Evolutionary conservation across 2,797 vertebrate species (phyloP).

Genomic region (Alcedo quadribrachys): DNA sequence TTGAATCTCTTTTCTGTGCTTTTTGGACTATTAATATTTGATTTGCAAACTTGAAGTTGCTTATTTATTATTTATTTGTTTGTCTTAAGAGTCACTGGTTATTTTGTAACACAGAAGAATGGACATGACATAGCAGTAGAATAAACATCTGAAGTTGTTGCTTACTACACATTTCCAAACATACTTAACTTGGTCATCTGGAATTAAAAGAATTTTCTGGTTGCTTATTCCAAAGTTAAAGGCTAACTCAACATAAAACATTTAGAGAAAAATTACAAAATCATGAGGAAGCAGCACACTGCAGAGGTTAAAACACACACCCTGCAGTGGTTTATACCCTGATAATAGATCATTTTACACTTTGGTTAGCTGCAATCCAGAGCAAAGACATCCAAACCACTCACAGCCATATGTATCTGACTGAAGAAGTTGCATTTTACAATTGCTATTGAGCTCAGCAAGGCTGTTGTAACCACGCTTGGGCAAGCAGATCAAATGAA

Average conservation of each 20-base stretch:
- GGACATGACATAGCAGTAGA: background rate
- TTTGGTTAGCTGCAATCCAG: background rate
- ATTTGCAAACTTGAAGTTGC: background rate
- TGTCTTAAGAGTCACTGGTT: background rate
- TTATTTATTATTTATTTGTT: background rate
- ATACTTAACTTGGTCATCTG: background rate
- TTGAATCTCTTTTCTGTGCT: background rate
- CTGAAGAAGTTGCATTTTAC: background rate
- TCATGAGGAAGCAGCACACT: background rate
- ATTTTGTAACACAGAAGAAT: background rate
- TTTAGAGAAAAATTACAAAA: background rate
- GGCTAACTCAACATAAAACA: background rate
- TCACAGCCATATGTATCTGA: background rate
- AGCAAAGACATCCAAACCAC: background rate
- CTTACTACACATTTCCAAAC: background rate
- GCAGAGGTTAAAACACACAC: fast-evolving
- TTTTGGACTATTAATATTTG: background rate
- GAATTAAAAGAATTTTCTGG: background rate
- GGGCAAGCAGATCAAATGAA: background rate
- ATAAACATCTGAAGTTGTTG: background rate
- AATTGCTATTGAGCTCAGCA: background rate
- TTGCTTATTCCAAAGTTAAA: background rate
- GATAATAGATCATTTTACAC: background rate
- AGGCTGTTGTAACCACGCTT: background rate
- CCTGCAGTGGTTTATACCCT: background rate